Evolutionary conservation across 2,888 invertebrate genomes (phyloP).

Genomic region (Crepidodera aurea): DNA sequence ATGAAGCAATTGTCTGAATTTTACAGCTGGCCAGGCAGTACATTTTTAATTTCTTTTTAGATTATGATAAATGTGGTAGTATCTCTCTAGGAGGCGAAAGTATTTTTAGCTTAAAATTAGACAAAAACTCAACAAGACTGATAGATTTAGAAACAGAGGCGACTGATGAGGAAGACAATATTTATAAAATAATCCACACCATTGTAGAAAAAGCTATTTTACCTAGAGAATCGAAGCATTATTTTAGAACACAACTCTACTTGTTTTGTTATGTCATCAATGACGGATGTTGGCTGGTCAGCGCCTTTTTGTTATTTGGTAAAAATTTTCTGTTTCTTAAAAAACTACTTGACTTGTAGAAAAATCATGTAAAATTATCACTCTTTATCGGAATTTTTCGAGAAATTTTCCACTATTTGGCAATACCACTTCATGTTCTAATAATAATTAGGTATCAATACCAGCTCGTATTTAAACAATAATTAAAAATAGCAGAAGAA

Average conservation of each 20-base stretch:
- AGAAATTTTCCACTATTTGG: too few relatives aligned
- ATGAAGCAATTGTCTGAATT: too few relatives aligned
- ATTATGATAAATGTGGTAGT: constrained; percentile 38
- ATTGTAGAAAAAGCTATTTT: constrained; percentile 40
- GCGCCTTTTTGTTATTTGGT: constrained; percentile 51
- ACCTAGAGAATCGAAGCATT: constrained; percentile 39
- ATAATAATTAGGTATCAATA: neutral
- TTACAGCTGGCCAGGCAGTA: too few relatives aligned
- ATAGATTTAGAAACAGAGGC: constrained; percentile 20
- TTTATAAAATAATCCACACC: constrained; percentile 41
- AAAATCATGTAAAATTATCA: too few relatives aligned
- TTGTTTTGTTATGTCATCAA: constrained; percentile 43
- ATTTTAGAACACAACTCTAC: constrained; percentile 42
- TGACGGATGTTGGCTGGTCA: constrained; percentile 51
- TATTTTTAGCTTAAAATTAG: constrained; percentile 26
- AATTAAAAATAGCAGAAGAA: neutral
- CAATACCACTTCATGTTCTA: too few relatives aligned
- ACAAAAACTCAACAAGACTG: constrained; percentile 6
- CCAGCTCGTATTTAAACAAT: neutral
- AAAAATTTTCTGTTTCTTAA: constrained; percentile 31
- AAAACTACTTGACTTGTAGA: too few relatives aligned
- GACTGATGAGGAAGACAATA: constrained; percentile 28
- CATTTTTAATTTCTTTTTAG: too few relatives aligned
- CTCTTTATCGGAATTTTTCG: too few relatives aligned
- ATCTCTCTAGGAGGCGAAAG: constrained; percentile 31